Percentiles rank a stretch among this genome's conserved stretches.
Conservation (phyloP, 2,797 vertebrate genomes). For the Helarctos malayanus region DNA sequence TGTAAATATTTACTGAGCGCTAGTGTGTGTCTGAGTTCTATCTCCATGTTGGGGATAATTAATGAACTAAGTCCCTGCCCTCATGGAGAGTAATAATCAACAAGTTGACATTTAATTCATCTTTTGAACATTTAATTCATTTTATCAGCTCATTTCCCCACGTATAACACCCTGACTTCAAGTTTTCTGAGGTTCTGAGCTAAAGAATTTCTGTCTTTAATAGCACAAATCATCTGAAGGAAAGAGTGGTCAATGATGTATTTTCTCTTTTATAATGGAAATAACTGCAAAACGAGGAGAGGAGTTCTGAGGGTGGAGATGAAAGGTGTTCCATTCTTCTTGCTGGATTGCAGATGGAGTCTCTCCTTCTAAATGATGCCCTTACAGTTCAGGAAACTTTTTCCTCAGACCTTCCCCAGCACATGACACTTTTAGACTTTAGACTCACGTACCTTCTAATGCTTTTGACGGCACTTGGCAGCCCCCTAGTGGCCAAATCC, state of each 20-base stretch:
- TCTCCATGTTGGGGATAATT: background rate
- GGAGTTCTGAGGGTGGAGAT: background rate
- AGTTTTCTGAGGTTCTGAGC: constrained; percentile 37
- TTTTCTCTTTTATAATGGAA: constrained; percentile 34
- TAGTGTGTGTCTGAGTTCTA: background rate
- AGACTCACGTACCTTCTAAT: background rate
- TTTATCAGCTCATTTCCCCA: background rate
- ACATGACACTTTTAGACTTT: background rate
- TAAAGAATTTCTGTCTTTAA: constrained; percentile 17
- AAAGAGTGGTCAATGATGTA: background rate
- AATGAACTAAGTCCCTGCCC: background rate
- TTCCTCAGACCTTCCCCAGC: background rate
- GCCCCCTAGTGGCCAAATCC: background rate
- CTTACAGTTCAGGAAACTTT: background rate
- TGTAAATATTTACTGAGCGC: background rate
- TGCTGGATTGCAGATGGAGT: background rate
- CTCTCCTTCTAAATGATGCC: background rate
- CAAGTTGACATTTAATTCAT: background rate
- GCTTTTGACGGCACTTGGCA: background rate
- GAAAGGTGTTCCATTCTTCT: background rate
- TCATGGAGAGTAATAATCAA: background rate
- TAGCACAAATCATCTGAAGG: background rate
- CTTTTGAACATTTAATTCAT: background rate
- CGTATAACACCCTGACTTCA: background rate
- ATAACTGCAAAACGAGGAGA: background rate